Conservation (phyloP, 2,888 invertebrate species). For the Drosophila mettleri region DNA sequence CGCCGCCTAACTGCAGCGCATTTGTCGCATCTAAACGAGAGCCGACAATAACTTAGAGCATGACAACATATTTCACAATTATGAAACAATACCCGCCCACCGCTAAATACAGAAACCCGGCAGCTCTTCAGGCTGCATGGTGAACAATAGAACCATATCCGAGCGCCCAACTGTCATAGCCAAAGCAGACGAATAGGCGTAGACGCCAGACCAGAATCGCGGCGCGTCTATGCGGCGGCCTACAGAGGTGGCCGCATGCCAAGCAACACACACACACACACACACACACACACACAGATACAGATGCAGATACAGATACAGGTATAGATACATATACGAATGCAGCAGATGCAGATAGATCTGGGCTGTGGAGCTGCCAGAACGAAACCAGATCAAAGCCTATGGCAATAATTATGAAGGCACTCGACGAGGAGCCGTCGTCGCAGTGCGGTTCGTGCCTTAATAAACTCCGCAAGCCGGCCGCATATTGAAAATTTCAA, state of each 20-base stretch:
- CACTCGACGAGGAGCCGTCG: slow-evolving; percentile 50
- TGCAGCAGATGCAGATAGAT: slow-evolving; percentile 38
- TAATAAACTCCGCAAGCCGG: slow-evolving; percentile 71
- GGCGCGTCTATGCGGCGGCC: slow-evolving; percentile 40
- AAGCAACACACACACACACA: slow-evolving; percentile 13
- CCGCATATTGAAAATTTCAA: slow-evolving; percentile 70
- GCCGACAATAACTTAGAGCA: slow-evolving; percentile 57
- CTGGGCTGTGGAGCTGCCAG: slow-evolving; percentile 32
- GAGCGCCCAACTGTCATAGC: slow-evolving; percentile 20
- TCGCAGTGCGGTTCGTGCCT: slow-evolving; percentile 65
- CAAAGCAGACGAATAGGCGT: slow-evolving; percentile 57
- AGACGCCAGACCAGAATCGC: slow-evolving; percentile 56
- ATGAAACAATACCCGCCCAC: slow-evolving; percentile 78
- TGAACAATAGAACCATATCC: slow-evolving; percentile 62
- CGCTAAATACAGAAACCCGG: slow-evolving; percentile 55
- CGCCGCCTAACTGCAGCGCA: slow-evolving; percentile 54
- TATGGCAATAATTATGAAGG: slow-evolving; percentile 77
- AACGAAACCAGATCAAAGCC: slow-evolving; percentile 79
- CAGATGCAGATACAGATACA: slow-evolving; percentile 24
- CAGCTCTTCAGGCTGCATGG: slow-evolving; percentile 54
- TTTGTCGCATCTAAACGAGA: slow-evolving; percentile 63
- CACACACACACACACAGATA: slow-evolving; percentile 11
- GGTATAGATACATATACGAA: slow-evolving; percentile 27
- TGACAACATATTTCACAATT: slow-evolving; percentile 77
- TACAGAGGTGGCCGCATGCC: slow-evolving; percentile 55